Evolutionary conservation across 2,888 invertebrate species (phyloP).

Genomic region (Sipha maydis): DNA sequence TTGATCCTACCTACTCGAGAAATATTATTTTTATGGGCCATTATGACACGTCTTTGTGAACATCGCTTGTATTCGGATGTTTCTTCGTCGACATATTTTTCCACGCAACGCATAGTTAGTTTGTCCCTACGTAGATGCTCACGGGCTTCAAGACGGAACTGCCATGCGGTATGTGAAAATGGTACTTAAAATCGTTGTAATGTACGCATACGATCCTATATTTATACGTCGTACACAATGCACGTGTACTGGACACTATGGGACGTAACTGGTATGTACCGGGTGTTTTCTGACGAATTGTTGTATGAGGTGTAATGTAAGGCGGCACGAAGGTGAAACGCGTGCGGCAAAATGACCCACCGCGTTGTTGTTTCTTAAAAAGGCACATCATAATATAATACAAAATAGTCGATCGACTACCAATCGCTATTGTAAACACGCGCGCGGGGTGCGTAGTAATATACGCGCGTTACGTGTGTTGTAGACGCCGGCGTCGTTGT

Average conservation of each 20-base stretch:
- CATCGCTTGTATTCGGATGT: constrained; percentile 8
- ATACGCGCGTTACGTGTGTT: neutral
- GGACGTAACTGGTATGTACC: neutral
- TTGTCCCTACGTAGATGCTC: neutral
- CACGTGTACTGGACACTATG: neutral
- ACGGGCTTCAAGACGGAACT: neutral
- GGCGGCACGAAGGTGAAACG: neutral
- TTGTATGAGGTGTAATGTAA: neutral
- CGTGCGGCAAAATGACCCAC: constrained; percentile 25
- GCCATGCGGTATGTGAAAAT: neutral
- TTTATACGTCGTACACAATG: neutral
- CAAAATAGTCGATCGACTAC: neutral
- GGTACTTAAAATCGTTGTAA: neutral
- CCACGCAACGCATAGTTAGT: neutral
- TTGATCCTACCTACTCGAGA: neutral
- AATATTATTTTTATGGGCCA: constrained; percentile 37
- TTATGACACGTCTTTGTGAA: constrained; percentile 50
- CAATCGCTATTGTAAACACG: neutral
- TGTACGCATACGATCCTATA: neutral
- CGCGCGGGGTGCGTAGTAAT: neutral
- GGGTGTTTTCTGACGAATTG: neutral
- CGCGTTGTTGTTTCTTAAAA: constrained; percentile 4
- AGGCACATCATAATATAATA: neutral
- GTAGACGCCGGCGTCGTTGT: neutral
- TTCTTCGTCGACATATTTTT: neutral